A percentile compares a stretch with the other conserved stretches of the same genome.
Evolutionary conservation across 37 sponge, comb jelly and placozoan genomes (phyloP).

Genomic region (Mnemiopsis leidyi): DNA sequence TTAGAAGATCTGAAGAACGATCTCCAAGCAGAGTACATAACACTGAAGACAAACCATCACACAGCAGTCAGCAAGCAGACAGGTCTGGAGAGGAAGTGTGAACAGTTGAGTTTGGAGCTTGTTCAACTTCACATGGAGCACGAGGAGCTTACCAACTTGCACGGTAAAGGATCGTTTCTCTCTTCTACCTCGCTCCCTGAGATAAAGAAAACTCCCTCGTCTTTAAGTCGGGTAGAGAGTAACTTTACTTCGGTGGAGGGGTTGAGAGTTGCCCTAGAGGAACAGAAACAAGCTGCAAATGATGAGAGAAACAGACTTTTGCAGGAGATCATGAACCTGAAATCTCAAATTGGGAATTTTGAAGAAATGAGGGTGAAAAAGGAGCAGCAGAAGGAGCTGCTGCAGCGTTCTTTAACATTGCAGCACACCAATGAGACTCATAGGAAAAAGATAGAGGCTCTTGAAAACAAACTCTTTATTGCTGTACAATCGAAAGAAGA

Average conservation of each 20-base stretch:
- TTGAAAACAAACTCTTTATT: background rate
- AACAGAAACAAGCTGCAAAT: conserved; percentile 31
- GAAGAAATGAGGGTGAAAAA: background rate
- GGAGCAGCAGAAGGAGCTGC: background rate
- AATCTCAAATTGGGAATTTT: background rate
- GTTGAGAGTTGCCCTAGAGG: background rate
- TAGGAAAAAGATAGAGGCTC: background rate
- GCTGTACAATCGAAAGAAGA: background rate
- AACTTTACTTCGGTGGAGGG: background rate
- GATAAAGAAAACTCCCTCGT: background rate
- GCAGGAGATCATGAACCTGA: background rate
- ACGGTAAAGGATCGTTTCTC: background rate
- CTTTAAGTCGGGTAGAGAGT: background rate
- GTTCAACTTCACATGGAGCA: conserved; percentile 61
- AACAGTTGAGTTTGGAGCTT: conserved; percentile 23
- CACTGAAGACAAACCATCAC: conserved; percentile 52
- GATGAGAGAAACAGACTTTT: background rate
- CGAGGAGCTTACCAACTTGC: background rate
- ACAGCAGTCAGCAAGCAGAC: background rate
- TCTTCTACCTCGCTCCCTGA: background rate
- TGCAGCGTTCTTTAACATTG: conserved; percentile 10
- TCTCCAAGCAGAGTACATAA: conserved; percentile 24
- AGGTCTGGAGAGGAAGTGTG: conserved; percentile 7
- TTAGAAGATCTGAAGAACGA: background rate
- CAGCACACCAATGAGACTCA: background rate